Conservation (phyloP, 2,113 vertebrate species). For the Mormyrus iriodes region DNA sequence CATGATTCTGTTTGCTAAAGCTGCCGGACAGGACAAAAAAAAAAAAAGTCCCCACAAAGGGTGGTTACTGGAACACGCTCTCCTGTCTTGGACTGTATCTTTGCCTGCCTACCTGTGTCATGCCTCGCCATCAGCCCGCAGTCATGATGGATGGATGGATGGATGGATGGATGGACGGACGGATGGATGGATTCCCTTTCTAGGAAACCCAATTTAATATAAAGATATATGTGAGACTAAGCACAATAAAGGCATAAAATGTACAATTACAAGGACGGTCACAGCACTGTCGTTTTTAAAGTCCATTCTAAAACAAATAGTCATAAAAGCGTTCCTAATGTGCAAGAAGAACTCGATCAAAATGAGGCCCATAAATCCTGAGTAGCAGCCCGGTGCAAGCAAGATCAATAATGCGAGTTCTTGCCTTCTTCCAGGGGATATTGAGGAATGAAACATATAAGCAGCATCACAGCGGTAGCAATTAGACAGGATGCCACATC, state of each 20-base stretch:
- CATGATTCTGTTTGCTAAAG: too few species aligned
- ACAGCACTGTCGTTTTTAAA: not conserved
- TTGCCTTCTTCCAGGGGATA: not conserved
- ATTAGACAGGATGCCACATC: slow-evolving; percentile 32
- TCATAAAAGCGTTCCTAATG: slow-evolving; percentile 28
- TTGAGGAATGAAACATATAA: slow-evolving; percentile 53
- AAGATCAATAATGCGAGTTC: not conserved
- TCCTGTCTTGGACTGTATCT: too few species aligned
- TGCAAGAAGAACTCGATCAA: slow-evolving; percentile 23
- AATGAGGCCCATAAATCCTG: slow-evolving; percentile 40
- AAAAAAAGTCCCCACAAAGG: too few species aligned
- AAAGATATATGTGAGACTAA: not conserved
- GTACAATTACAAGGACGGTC: not conserved
- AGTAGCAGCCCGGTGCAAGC: slow-evolving; percentile 37
- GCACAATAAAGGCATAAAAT: not conserved
- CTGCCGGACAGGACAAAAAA: too few species aligned
- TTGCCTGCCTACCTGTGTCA: too few species aligned
- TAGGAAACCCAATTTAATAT: not conserved
- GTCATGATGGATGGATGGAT: too few species aligned
- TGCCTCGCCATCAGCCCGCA: too few species aligned
- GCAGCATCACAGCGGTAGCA: slow-evolving; percentile 47
- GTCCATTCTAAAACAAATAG: slow-evolving; percentile 25
- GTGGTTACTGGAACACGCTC: too few species aligned
- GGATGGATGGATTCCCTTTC: not conserved
- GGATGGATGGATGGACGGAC: not conserved